Conservation (phyloP, 2,797 vertebrate genomes). For the Enteromius treurensis region DNA sequence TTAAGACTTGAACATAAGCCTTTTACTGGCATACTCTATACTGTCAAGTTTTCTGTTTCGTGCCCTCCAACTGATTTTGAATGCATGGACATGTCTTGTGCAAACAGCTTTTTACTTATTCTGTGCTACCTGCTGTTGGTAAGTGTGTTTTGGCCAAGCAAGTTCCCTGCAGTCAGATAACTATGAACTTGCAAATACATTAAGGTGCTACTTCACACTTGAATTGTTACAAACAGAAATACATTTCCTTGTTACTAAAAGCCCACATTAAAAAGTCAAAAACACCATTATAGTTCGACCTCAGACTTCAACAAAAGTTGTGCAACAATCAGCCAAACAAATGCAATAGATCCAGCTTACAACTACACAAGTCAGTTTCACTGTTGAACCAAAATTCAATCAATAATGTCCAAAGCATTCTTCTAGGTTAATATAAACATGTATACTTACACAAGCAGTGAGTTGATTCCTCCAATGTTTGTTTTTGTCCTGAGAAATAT, state of each 20-base stretch:
- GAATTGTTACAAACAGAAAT: background rate
- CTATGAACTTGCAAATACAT: constrained; percentile 1
- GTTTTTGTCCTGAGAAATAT: background rate
- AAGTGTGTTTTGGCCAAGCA: constrained; percentile 4
- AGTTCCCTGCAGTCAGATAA: background rate
- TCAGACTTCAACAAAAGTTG: background rate
- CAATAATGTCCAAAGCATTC: constrained; percentile 3
- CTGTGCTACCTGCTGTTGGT: background rate
- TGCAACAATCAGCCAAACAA: background rate
- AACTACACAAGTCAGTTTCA: background rate
- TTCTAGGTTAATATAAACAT: background rate
- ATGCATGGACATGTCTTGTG: background rate
- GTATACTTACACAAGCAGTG: background rate
- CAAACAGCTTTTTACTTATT: background rate
- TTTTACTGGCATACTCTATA: background rate
- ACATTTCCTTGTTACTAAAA: background rate
- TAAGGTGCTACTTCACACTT: constrained; percentile 6
- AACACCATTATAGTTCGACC: background rate
- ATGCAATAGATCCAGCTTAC: background rate
- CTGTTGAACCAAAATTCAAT: background rate
- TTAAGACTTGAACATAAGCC: background rate
- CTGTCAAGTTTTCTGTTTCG: background rate
- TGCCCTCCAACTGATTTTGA: background rate
- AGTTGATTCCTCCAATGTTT: background rate
- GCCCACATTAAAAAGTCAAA: background rate